Evolutionary conservation across 2,888 invertebrate genomes (phyloP).

Genomic region (Catocala sponsa): DNA sequence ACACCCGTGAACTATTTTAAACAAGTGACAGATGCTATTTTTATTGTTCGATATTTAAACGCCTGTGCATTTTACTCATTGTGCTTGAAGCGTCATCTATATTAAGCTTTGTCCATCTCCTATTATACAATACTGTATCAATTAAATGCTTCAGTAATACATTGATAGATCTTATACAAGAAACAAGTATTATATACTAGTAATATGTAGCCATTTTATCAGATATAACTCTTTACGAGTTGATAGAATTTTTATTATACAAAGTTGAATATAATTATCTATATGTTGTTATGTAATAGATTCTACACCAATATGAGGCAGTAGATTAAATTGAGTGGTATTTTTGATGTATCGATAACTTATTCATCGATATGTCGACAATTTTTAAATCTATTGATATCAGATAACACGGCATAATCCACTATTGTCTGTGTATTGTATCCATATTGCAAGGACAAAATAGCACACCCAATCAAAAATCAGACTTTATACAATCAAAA

Average conservation of each 20-base stretch:
- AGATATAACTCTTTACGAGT: constrained; percentile 11
- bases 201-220: neutral
- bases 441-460: no score
- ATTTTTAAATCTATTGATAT: no score
- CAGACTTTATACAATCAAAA: no score
- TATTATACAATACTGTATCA: no score
- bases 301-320: neutral
- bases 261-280: constrained; percentile 25
- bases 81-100: constrained; percentile 1
- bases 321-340: neutral
- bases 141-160: neutral
- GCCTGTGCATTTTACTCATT: neutral
- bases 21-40: neutral
- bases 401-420: no score
- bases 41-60: constrained; percentile 1
- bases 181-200: neutral
- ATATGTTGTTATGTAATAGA: constrained; percentile 13
- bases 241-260: constrained; percentile 13
- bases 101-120: no score
- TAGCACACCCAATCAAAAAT: no score
- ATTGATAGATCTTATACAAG: neutral
- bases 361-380: no score
- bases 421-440: no score
- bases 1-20: neutral
- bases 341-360: no score